Evolutionary conservation across 2,797 vertebrate species (phyloP).

Genomic region (Calcarius lapponicus): DNA sequence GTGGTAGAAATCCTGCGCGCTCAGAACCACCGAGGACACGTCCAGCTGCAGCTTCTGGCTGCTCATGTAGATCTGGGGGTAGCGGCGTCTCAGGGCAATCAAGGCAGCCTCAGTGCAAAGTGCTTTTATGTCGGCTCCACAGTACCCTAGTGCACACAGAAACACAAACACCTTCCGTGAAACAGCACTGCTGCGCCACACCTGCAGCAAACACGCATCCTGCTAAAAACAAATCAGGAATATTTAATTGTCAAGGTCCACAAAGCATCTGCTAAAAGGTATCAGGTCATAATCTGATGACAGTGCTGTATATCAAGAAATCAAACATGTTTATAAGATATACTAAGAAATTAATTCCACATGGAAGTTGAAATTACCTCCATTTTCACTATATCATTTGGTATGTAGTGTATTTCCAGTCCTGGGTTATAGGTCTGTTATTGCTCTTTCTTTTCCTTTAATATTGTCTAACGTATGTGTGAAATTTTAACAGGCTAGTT

Average conservation of each 20-base stretch:
- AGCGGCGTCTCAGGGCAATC: constrained; percentile 91
- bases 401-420: not conserved
- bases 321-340: not conserved
- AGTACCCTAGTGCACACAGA: constrained; percentile 87
- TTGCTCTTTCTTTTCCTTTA: not conserved
- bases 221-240: not conserved
- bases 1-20: constrained; percentile 90
- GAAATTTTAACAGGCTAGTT: not conserved
- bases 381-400: not conserved
- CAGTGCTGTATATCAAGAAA: not conserved
- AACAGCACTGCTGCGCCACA: not conserved
- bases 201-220: not conserved
- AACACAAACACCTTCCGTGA: not conserved
- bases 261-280: not conserved
- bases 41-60: constrained; percentile 95
- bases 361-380: not conserved
- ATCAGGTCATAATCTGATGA: not conserved
- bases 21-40: constrained; percentile 91
- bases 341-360: not conserved
- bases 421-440: not conserved
- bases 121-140: constrained; percentile 98
- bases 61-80: constrained; percentile 97
- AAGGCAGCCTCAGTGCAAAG: constrained; percentile 98
- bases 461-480: not conserved
- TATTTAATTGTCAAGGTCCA: not conserved